Conservation (phyloP, 2,888 invertebrate genomes). For the Pinctada fucata region DNA sequence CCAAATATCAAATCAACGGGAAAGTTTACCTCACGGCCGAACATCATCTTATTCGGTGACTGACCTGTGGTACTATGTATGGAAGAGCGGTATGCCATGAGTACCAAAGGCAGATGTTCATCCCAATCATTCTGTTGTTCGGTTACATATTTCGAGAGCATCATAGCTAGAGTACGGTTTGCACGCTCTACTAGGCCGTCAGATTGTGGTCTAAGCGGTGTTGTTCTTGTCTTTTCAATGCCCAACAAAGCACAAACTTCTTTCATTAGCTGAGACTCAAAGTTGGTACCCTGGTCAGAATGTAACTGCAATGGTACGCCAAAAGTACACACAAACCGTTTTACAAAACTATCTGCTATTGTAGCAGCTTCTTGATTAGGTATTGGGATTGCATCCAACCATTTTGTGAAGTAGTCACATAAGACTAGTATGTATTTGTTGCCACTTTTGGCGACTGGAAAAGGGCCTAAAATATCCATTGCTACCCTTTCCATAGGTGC, state of each 20-base stretch:
- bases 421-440: too few species aligned
- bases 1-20: constrained; percentile 38
- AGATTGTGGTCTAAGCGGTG: constrained; percentile 35
- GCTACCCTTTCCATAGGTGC: too few species aligned
- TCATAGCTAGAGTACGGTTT: constrained; percentile 25
- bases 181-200: constrained; percentile 42
- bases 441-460: too few species aligned
- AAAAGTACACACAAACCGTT: too few species aligned
- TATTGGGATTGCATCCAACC: too few species aligned
- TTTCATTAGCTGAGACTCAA: constrained; percentile 34
- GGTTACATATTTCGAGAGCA: constrained; percentile 33
- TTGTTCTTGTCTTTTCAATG: constrained; percentile 30
- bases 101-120: constrained; percentile 31
- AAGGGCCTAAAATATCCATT: too few species aligned
- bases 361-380: too few species aligned
- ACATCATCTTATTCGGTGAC: constrained; percentile 35
- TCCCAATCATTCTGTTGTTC: constrained; percentile 39
- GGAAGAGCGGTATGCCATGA: constrained; percentile 38
- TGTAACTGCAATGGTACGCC: constrained; percentile 22
- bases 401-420: too few species aligned
- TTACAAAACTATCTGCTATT: too few species aligned
- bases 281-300: constrained; percentile 34
- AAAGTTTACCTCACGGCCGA: constrained; percentile 38
- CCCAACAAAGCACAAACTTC: constrained; percentile 30
- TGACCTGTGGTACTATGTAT: constrained; percentile 37